These are phyloP conservation scores for Pseudopleuronectes americanus DNA, from an alignment of 2,797 vertebrate species.

Conservation along the genomic window DNA sequence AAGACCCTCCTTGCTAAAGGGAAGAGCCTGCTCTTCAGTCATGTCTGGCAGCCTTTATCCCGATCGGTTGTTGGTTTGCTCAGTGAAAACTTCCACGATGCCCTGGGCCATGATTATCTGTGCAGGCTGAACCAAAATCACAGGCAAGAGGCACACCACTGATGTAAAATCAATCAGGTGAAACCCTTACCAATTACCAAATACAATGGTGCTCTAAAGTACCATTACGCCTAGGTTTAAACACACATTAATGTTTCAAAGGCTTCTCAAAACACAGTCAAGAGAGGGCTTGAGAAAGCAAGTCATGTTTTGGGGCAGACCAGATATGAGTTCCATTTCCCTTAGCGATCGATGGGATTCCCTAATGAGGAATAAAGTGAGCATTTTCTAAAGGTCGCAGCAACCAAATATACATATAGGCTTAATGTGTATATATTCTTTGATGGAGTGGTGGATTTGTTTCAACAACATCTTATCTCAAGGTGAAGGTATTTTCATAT, in stretches of 20 bases:
- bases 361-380: not conserved
- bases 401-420: conserved; percentile 5
- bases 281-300: conserved; percentile 2
- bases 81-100: conserved; percentile 16
- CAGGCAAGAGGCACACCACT: conserved; percentile 24
- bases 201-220: conserved; percentile 11
- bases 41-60: conserved; percentile 16
- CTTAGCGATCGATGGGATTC: not conserved
- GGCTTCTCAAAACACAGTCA: conserved; percentile 2
- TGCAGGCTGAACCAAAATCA: conserved; percentile 25
- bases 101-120: conserved; percentile 38
- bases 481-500: too few species aligned
- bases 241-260: conserved; percentile 2
- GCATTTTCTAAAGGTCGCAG: conserved; percentile 3
- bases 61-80: conserved; percentile 21
- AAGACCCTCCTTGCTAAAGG: not conserved
- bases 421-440: too few species aligned
- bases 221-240: conserved; percentile 8
- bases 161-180: conserved; percentile 37
- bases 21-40: conserved; percentile 19
- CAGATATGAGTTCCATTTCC: not conserved
- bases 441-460: too few species aligned
- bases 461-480: too few species aligned
- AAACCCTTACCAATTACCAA: conserved; percentile 32
- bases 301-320: conserved; percentile 4